Evolutionary conservation across 2,888 invertebrate species (phyloP).

Genomic region (Ernsta delagoae): DNA sequence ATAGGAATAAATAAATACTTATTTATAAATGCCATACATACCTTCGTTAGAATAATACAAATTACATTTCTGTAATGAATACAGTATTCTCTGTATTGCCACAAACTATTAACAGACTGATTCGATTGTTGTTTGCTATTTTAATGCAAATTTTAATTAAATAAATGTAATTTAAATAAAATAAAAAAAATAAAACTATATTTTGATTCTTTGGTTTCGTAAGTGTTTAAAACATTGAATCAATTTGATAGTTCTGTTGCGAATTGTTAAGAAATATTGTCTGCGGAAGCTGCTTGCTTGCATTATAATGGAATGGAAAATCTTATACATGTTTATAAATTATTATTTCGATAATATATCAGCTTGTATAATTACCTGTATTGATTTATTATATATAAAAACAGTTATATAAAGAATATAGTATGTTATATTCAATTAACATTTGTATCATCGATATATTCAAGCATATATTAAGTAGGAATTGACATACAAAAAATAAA

Average conservation of each 20-base stretch:
- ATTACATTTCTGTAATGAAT: constrained; percentile 21
- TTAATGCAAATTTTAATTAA: constrained; percentile 11
- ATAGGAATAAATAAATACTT: constrained; percentile 16
- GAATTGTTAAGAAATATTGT: constrained; percentile 17
- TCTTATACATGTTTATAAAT: too few relatives aligned
- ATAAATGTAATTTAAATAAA: background rate
- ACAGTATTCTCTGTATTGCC: constrained; percentile 30
- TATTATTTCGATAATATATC: too few relatives aligned
- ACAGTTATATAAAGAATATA: too few relatives aligned
- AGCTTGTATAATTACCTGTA: too few relatives aligned
- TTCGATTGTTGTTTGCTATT: constrained; percentile 31
- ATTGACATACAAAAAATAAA: too few relatives aligned
- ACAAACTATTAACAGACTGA: constrained; percentile 36
- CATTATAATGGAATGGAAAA: background rate
- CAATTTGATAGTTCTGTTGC: constrained; percentile 29
- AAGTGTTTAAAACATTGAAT: constrained; percentile 41
- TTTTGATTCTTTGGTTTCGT: constrained; percentile 42
- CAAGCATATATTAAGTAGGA: too few relatives aligned
- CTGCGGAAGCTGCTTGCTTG: constrained; percentile 28
- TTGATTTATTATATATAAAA: too few relatives aligned
- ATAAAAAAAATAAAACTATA: constrained; percentile 5
- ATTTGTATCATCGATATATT: too few relatives aligned
- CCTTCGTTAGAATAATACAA: constrained; percentile 26
- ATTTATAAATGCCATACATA: constrained; percentile 36
- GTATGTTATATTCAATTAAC: too few relatives aligned